A percentile compares a stretch with the other conserved stretches of the same genome.
These are phyloP conservation scores for Chymomyza procnemis DNA, from an alignment of 2,888 invertebrate genomes.

Conservation along the genomic window DNA sequence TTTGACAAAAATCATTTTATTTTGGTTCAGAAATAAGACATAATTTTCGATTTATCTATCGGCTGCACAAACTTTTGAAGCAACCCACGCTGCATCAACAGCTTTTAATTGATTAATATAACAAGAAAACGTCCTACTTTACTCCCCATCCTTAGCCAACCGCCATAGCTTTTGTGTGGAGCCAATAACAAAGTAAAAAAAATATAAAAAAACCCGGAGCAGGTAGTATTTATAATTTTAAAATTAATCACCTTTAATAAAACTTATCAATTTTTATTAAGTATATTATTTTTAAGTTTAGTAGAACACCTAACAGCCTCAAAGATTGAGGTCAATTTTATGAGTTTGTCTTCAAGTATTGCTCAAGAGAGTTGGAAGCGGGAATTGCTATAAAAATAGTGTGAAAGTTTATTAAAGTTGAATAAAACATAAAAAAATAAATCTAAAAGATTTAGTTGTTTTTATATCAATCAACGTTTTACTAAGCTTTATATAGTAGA, in stretches of 20 bases:
- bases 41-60: background rate
- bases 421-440: no score
- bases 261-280: background rate
- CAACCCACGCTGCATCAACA: background rate
- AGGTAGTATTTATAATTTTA: background rate
- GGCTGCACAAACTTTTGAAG: background rate
- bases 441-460: no score
- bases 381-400: no score
- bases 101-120: constrained; percentile 1
- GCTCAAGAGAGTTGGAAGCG: no score
- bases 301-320: background rate
- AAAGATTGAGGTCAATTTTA: background rate
- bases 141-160: background rate
- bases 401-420: no score
- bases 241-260: background rate
- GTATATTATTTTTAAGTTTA: background rate
- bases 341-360: background rate
- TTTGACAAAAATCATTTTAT: no score
- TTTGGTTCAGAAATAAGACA: no score
- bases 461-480: no score
- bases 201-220: background rate
- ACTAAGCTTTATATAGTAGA: no score
- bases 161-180: background rate
- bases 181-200: background rate
- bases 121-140: background rate